A percentile compares a stretch with the other conserved stretches of the same genome.
phyloP scores from a whole-genome alignment of 1,140 invertebrate species.

The Papilio glaucus region DNA sequence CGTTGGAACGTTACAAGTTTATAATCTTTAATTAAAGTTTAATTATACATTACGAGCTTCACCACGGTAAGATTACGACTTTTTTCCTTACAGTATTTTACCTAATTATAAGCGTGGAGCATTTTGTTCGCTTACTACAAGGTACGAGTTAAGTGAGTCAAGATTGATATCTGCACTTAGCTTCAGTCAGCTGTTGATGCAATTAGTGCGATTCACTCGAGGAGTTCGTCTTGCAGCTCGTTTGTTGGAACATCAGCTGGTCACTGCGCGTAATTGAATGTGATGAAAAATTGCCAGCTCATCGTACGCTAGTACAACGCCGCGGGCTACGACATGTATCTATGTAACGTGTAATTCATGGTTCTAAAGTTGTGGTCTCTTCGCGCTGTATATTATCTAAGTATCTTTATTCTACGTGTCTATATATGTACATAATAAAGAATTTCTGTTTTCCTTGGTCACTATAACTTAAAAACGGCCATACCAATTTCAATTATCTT shows the following conservation, averaged over 20 bases:
- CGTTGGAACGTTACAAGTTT: background rate
- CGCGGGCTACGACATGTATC: background rate
- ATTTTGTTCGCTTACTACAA: slow-evolving; percentile 44
- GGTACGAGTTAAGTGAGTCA: slow-evolving; percentile 40
- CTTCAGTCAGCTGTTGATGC: slow-evolving; percentile 61
- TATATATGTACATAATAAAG: too few relatives aligned
- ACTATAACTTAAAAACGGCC: too few relatives aligned
- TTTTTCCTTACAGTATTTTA: slow-evolving; percentile 33
- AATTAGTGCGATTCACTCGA: slow-evolving; percentile 52
- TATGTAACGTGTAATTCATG: background rate
- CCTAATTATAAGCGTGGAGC: slow-evolving; percentile 47
- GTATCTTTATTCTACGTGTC: too few relatives aligned
- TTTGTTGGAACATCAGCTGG: slow-evolving; percentile 34
- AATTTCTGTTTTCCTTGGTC: too few relatives aligned
- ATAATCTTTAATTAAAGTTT: slow-evolving; percentile 7
- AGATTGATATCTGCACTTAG: slow-evolving; percentile 66
- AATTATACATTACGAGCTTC: background rate
- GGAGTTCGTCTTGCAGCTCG: slow-evolving; percentile 51
- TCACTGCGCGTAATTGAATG: slow-evolving; percentile 54
- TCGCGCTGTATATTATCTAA: background rate
- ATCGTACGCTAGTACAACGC: slow-evolving; percentile 57
- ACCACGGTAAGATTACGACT: slow-evolving; percentile 7
- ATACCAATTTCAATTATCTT: too few relatives aligned
- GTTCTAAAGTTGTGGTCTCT: background rate
- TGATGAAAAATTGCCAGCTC: slow-evolving; percentile 62